phyloP scores from a whole-genome alignment of 2,888 invertebrate genomes.

The Venusia cambrica region DNA sequence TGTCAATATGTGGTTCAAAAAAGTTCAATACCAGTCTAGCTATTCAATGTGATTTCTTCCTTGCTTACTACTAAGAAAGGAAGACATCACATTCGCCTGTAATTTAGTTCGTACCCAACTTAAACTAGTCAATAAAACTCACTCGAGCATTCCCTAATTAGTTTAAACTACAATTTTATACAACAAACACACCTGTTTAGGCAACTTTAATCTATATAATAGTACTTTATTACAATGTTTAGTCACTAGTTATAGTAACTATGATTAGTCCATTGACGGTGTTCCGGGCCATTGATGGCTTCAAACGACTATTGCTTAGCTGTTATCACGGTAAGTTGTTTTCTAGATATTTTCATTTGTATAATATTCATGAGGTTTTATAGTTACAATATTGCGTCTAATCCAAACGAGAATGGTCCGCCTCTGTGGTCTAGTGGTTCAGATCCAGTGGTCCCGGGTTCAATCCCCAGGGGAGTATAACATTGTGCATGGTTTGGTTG shows the following conservation, averaged over 20 bases:
- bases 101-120: too few species aligned
- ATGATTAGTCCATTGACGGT: slow-evolving; percentile 1
- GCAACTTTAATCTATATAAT: too few species aligned
- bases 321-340: slow-evolving; percentile 2
- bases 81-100: too few species aligned
- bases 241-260: background rate
- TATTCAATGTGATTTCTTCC: too few species aligned
- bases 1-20: too few species aligned
- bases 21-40: too few species aligned
- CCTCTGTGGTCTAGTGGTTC: too few species aligned
- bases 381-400: background rate
- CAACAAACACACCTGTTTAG: slow-evolving; percentile 8
- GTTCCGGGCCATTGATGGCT: background rate
- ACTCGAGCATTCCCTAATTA: slow-evolving; percentile 5
- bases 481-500: too few species aligned
- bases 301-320: background rate
- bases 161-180: slow-evolving; percentile 11
- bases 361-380: slow-evolving; percentile 1
- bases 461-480: too few species aligned
- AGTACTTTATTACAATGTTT: too few species aligned
- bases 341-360: slow-evolving; percentile 1
- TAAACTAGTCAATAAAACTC: slow-evolving; percentile 2
- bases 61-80: too few species aligned
- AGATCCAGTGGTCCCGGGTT: too few species aligned
- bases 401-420: slow-evolving; percentile 5